Evolutionary conservation across 2,797 vertebrate species (phyloP).

Genomic region (Cossypha dichroa): DNA sequence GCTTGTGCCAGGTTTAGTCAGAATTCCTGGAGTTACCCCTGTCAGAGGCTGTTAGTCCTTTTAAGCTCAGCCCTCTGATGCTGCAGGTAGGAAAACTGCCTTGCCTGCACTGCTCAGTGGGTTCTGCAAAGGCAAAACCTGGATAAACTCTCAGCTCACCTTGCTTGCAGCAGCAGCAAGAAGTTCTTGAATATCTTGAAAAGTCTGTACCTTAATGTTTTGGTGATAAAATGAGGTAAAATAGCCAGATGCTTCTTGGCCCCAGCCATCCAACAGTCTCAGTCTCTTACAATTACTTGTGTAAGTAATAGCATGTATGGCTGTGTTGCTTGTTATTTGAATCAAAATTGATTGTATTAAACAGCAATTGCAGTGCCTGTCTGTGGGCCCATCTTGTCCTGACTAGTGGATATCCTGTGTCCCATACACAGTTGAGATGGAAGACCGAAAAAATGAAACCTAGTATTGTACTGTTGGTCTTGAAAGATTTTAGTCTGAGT

Average conservation of each 20-base stretch:
- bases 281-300: neutral
- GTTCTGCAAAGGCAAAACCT: neutral
- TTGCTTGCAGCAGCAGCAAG: neutral
- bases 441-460: neutral
- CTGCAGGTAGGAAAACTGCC: neutral
- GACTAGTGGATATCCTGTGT: neutral
- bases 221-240: neutral
- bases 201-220: neutral
- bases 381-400: neutral
- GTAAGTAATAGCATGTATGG: fast-evolving
- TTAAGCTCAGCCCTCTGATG: neutral
- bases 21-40: neutral
- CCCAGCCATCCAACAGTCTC: neutral
- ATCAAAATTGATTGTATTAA: neutral
- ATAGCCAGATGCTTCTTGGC: neutral
- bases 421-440: neutral
- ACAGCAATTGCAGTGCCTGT: neutral
- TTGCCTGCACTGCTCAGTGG: neutral
- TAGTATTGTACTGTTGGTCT: neutral
- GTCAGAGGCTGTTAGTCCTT: conserved; percentile 2
- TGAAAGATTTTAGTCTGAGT: neutral
- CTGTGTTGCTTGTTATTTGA: neutral
- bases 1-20: neutral
- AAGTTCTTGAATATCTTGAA: neutral
- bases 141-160: neutral